A percentile compares a stretch with the other conserved stretches of the same genome.
Conservation (phyloP, 2,113 vertebrate species). For the Perca flavescens region DNA sequence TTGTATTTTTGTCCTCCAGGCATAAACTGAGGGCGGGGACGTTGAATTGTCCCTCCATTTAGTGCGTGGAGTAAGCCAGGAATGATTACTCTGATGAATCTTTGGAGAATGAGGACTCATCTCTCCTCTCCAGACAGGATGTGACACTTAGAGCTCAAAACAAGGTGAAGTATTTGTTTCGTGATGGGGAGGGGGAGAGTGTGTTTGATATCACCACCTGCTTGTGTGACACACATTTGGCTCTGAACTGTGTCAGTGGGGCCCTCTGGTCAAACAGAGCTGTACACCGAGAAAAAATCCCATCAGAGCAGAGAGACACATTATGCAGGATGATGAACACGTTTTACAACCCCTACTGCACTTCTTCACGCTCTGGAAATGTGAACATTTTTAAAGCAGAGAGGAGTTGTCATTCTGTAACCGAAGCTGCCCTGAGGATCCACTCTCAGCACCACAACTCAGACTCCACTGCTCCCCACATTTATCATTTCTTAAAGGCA, state of each 20-base stretch:
- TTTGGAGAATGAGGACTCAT: background rate
- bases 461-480: background rate
- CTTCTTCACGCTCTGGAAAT: constrained; percentile 4
- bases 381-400: constrained; percentile 34
- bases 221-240: constrained; percentile 21
- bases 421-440: constrained; percentile 32
- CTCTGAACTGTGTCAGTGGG: background rate
- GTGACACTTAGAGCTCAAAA: background rate
- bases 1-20: constrained; percentile 12
- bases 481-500: constrained; percentile 29
- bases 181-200: background rate
- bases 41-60: background rate
- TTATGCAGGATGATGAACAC: constrained; percentile 29
- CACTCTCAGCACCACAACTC: background rate
- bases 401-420: constrained; percentile 8
- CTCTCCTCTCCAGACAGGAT: constrained; percentile 5
- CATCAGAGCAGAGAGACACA: constrained; percentile 35
- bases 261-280: constrained; percentile 34
- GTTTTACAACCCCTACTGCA: constrained; percentile 21
- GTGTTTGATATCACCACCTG: constrained; percentile 3
- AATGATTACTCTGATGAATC: constrained; percentile 28
- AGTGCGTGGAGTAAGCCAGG: constrained; percentile 1
- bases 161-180: constrained; percentile 27
- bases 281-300: background rate
- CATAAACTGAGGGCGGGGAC: background rate